A percentile compares a stretch with the other conserved stretches of the same genome.
phyloP scores from a whole-genome alignment of 37 sponge, comb jelly and placozoan genomes.

The Cladorhizidae sp. region DNA sequence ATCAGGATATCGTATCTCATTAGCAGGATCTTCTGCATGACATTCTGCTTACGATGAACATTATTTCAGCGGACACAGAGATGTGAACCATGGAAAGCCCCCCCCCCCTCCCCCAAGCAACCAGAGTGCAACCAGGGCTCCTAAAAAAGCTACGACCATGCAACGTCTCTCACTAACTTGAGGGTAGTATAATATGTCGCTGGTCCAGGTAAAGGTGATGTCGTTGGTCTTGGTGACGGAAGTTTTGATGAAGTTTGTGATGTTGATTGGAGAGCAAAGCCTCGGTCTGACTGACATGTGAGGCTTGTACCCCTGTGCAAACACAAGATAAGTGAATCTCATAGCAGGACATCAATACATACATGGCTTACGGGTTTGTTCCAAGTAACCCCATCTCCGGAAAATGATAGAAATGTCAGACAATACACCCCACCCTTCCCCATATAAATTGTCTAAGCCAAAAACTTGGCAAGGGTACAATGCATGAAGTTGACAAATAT shows the following conservation, averaged over 20 bases:
- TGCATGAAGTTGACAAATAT: no score
- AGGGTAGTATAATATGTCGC: conserved; percentile 29
- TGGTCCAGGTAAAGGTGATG: conserved; percentile 37
- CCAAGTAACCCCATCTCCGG: no score
- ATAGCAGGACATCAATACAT: neutral
- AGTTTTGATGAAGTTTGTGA: conserved; percentile 61
- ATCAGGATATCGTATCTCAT: no score
- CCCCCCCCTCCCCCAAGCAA: neutral
- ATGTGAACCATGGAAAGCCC: no score
- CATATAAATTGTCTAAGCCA: no score
- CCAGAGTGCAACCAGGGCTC: neutral
- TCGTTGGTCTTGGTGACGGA: conserved; percentile 42
- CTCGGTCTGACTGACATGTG: conserved; percentile 8
- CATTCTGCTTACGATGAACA: no score
- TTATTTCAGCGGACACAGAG: no score
- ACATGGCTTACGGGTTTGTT: no score
- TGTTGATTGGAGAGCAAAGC: conserved; percentile 51
- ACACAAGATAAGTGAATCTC: neutral
- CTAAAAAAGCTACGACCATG: neutral
- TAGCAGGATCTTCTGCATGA: no score
- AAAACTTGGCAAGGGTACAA: no score
- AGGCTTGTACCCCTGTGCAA: conserved; percentile 44
- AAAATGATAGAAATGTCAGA: no score
- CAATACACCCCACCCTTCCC: no score
- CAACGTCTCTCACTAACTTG: conserved; percentile 19